These are phyloP conservation scores for Parnassius glacialis DNA, from an alignment of 2,888 invertebrate species.

Conservation along the genomic window DNA sequence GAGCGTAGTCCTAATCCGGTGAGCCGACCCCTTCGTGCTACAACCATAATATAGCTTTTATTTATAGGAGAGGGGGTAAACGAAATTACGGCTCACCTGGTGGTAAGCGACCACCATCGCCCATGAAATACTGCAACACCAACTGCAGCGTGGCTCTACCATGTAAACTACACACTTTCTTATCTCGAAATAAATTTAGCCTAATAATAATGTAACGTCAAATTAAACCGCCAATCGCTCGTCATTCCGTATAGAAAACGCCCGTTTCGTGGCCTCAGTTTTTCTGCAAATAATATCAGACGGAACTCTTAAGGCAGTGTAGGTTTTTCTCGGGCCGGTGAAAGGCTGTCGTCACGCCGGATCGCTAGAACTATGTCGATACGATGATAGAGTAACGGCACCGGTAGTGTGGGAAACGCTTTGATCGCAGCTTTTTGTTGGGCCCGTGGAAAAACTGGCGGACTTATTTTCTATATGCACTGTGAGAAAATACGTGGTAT, in stretches of 20 bases:
- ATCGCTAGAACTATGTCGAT: constrained; percentile 69
- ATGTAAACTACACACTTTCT: no score
- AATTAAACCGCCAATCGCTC: no score
- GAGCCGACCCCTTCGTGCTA: no score
- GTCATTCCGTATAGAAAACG: constrained; percentile 28
- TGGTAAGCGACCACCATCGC: no score
- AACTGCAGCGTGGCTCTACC: no score
- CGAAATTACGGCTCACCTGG: no score
- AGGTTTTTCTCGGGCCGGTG: constrained; percentile 73
- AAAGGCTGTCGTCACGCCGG: constrained; percentile 68
- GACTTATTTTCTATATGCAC: constrained; percentile 18
- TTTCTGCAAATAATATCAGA: constrained; percentile 74
- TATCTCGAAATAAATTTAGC: no score
- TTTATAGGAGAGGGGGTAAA: no score
- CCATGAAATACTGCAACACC: no score
- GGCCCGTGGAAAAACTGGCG: constrained; percentile 43
- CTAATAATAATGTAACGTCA: no score
- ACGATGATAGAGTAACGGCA: constrained; percentile 62
- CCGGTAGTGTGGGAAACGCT: constrained; percentile 44
- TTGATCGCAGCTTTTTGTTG: constrained; percentile 44
- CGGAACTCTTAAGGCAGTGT: constrained; percentile 67
- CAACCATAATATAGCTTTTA: no score
- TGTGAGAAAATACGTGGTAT: constrained; percentile 7
- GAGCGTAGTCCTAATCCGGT: no score
- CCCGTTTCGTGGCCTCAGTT: constrained; percentile 54